Base-by-base conservation (phyloP, 1,140 invertebrate genomes). In the Drosophila takahashii region DNA sequence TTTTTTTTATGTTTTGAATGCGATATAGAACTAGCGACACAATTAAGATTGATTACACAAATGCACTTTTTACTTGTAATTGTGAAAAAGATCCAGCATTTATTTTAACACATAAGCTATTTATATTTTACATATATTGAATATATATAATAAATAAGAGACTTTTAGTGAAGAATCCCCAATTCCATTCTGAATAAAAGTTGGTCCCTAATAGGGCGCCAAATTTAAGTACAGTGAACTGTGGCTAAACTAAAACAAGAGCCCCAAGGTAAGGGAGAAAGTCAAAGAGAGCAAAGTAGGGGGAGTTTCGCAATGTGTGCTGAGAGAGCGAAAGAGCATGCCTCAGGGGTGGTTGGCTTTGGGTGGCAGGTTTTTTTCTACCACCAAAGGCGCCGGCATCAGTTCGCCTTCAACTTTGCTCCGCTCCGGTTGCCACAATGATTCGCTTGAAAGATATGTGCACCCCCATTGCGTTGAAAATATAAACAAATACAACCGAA, bases 201-300 rank as follows among this genome's bases (percentile, higher is more conserved):
- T 1, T 10, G 15, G 8, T 11, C 9, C 1, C 16, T 44, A 11
- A 18, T 22, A 44, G 37, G 71, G 72, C 72, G 72, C 72, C 72
- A 75, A 75, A 65, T 52, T 75, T 66, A 34, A 58, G 32, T 75
- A 75, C 71, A 75, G 71, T 57, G 36, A 65, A 51, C 44, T 74
- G 4, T 48, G 50, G 10, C 42, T 56, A 53, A 53, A 13, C 11
- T 15, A 13, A n/a, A 9, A 27, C 15, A 15, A 26, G 8, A 1
- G 29, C 29, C 7, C 16, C 9, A 6, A 36, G 3, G 6, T 18
- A 15, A 18, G 52, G 52, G 44, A 36, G n/a, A n/a, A 27, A 36
- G 26, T 9, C 4, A 29, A 4, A 42, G 16, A 59, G 32, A 36
- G 27, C 36, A 29, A 29, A 22, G 34, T 34, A 41, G 64, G 60